phyloP scores from a whole-genome alignment of 23 tunicate species.

The Diplosoma virens region DNA sequence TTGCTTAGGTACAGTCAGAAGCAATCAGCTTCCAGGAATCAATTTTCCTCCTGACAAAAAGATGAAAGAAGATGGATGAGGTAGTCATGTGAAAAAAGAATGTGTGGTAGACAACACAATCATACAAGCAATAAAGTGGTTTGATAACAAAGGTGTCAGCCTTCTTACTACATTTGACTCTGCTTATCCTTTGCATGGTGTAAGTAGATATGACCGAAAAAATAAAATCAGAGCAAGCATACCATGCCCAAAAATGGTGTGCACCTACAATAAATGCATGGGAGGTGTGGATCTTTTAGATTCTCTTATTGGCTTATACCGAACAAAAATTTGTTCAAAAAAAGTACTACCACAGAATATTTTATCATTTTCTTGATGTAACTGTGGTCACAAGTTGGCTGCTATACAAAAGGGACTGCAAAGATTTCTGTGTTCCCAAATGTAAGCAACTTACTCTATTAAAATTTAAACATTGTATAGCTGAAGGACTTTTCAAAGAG shows the following conservation, averaged over 20 bases:
- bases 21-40: conserved; percentile 3
- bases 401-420: conserved; percentile 2
- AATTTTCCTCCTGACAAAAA: not conserved
- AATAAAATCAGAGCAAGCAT: not conserved
- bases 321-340: conserved; percentile 4
- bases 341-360: conserved; percentile 13
- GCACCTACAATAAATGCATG: conserved; percentile 2
- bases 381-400: conserved; percentile 2
- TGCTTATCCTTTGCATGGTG: not conserved
- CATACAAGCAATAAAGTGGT: conserved; percentile 4
- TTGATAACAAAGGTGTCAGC: not conserved
- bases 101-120: not conserved
- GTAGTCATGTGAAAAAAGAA: not conserved
- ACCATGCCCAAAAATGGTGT: not conserved
- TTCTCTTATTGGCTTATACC: conserved; percentile 13
- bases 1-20: conserved; percentile 5
- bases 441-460: not conserved
- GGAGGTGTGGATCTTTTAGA: conserved; percentile 28
- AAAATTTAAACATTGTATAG: not conserved
- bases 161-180: conserved; percentile 11
- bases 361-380: conserved; percentile 15
- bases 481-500: not conserved
- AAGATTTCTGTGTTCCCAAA: not conserved
- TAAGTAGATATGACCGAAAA: not conserved
- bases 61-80: conserved; percentile 1